Evolutionary conservation across 2,888 invertebrate genomes (phyloP).

Genomic region (Torymus aiolomorphi): DNA sequence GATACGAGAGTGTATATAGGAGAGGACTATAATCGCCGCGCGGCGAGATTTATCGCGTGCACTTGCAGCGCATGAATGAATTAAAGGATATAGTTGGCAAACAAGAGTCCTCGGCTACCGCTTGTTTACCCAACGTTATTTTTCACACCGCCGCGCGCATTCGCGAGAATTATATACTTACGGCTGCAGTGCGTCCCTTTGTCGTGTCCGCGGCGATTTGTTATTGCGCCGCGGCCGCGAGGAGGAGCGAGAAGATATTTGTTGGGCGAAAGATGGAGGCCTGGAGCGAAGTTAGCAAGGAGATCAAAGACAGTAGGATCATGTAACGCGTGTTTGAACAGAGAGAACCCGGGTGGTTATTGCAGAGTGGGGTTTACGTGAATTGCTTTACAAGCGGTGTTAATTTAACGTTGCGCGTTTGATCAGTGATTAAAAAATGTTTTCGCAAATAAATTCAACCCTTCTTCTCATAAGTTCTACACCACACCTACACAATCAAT

Average conservation of each 20-base stretch:
- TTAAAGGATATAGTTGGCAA: slow-evolving; percentile 16
- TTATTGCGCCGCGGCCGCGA: not conserved
- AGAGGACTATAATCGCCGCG: not conserved
- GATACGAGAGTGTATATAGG: not conserved
- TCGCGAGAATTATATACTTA: too few species aligned
- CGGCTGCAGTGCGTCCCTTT: too few species aligned
- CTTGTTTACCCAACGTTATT: slow-evolving; percentile 10
- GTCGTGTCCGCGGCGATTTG: not conserved
- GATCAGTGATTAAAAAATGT: too few species aligned
- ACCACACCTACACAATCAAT: too few species aligned
- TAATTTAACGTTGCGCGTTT: too few species aligned
- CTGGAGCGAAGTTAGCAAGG: slow-evolving; percentile 16
- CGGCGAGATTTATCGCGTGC: slow-evolving; percentile 15
- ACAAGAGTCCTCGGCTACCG: not conserved
- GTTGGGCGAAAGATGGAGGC: slow-evolving; percentile 38
- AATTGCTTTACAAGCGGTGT: too few species aligned
- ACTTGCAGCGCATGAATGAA: slow-evolving; percentile 10
- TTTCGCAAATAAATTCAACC: too few species aligned
- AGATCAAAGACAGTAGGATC: slow-evolving; percentile 22
- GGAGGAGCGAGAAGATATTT: not conserved
- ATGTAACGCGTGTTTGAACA: too few species aligned
- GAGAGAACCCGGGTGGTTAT: too few species aligned
- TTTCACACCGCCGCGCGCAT: too few species aligned
- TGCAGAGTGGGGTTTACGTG: too few species aligned
- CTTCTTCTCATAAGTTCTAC: too few species aligned